Evolutionary conservation across 2,888 invertebrate genomes (phyloP).

Genomic region (Pandemis heparana): DNA sequence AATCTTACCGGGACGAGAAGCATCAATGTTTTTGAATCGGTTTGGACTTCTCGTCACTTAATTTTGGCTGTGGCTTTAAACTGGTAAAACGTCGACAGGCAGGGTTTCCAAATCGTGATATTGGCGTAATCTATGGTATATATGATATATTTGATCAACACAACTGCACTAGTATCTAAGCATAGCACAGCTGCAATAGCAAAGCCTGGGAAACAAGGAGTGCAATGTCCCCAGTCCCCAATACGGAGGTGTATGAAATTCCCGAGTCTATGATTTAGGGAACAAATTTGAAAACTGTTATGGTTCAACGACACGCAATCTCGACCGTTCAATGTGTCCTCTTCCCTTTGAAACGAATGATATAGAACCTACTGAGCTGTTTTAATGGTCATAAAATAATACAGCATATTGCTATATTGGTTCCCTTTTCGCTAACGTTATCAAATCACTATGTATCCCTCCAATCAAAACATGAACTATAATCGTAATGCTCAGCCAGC

Average conservation of each 20-base stretch:
- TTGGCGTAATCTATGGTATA: no score
- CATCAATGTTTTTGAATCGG: no score
- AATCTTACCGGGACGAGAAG: no score
- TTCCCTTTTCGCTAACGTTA: neutral
- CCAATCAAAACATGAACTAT: no score
- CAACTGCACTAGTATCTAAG: no score
- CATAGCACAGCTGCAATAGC: no score
- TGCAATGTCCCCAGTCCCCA: slow-evolving; percentile 46
- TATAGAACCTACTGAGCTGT: neutral
- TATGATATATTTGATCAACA: no score
- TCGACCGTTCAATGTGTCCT: slow-evolving; percentile 8
- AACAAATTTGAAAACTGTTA: slow-evolving; percentile 20
- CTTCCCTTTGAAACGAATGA: slow-evolving; percentile 6
- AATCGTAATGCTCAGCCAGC: no score
- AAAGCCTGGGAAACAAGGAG: slow-evolving; percentile 61
- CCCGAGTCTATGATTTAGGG: slow-evolving; percentile 37
- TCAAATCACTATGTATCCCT: neutral
- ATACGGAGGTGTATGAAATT: slow-evolving; percentile 22
- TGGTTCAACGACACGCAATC: slow-evolving; percentile 13
- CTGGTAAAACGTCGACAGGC: no score
- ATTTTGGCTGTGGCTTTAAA: no score
- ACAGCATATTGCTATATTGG: neutral
- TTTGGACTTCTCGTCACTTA: no score
- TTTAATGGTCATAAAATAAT: neutral
- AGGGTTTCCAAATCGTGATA: no score